These are phyloP conservation scores for Odontophorus gujanensis DNA, from an alignment of 2,113 vertebrate genomes.

Conservation along the genomic window DNA sequence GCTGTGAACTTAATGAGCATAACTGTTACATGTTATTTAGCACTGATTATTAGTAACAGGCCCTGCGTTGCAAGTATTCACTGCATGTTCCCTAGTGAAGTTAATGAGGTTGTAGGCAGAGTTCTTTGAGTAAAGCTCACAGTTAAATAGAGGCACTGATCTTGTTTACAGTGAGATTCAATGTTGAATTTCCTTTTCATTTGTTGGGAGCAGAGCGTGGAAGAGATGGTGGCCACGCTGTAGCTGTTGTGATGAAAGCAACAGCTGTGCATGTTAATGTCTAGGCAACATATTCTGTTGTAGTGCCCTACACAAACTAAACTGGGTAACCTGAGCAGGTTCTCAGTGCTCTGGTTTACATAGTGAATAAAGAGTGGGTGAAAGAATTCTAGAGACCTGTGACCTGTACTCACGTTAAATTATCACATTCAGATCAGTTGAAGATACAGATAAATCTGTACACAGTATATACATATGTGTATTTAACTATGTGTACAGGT, in stretches of 20 bases:
- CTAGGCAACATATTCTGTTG: background rate
- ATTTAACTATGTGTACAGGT: background rate
- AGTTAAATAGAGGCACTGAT: background rate
- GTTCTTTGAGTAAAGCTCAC: background rate
- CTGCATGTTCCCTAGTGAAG: background rate
- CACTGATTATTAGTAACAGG: background rate
- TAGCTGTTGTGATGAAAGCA: background rate
- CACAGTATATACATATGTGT: background rate
- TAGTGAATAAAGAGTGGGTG: background rate
- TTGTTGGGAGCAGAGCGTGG: background rate
- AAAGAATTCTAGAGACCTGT: background rate
- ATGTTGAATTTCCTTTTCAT: background rate
- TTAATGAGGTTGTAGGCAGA: background rate
- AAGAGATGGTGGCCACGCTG: background rate
- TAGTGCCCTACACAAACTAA: background rate
- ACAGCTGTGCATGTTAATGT: background rate
- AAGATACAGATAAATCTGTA: background rate
- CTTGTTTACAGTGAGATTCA: background rate
- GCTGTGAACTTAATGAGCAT: conserved; percentile 4
- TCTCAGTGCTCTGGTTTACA: background rate
- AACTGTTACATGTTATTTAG: background rate
- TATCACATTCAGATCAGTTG: background rate
- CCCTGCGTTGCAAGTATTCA: background rate
- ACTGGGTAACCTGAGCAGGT: background rate
- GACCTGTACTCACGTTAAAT: background rate